phyloP scores from a whole-genome alignment of 1,140 invertebrate species.

The Colletes gigas region DNA sequence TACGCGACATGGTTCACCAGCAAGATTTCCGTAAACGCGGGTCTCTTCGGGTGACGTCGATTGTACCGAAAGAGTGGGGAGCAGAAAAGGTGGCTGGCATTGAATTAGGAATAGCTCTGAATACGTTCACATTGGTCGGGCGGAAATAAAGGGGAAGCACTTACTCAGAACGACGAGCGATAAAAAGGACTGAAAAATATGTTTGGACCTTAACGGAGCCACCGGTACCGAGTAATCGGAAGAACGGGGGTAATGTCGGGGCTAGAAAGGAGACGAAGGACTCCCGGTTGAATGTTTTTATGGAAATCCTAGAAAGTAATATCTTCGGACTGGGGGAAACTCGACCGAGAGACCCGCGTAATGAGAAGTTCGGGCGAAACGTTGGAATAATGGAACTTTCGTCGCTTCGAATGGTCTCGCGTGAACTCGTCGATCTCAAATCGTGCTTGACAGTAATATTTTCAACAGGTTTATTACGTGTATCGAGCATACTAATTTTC shows the following conservation, averaged over 20 bases:
- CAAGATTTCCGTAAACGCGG: constrained; percentile 64
- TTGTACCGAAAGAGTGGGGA: constrained; percentile 27
- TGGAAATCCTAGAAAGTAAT: constrained; percentile 77
- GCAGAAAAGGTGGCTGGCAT: constrained; percentile 61
- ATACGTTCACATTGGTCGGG: constrained; percentile 65
- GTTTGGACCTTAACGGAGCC: constrained; percentile 55
- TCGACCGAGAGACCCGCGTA: constrained; percentile 52
- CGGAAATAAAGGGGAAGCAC: constrained; percentile 57
- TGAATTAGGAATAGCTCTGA: constrained; percentile 73
- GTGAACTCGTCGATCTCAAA: too few species aligned
- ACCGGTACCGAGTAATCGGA: background rate
- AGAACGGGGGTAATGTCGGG: background rate
- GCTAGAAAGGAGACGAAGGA: constrained; percentile 33
- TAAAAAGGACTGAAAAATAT: constrained; percentile 72
- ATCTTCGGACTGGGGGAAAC: constrained; percentile 52
- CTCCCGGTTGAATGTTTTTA: constrained; percentile 71
- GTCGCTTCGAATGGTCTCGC: background rate
- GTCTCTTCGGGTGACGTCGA: constrained; percentile 17
- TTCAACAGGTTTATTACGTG: too few species aligned
- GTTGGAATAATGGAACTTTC: constrained; percentile 60
- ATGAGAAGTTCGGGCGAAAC: constrained; percentile 65
- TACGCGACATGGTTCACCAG: constrained; percentile 64
- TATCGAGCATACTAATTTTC: too few species aligned
- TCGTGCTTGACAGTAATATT: too few species aligned
- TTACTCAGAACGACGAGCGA: constrained; percentile 66